Evolutionary conservation across 2,888 invertebrate species (phyloP), one percentile per base, ranked within the genome.

Genomic region (Lepas anatifera): DNA sequence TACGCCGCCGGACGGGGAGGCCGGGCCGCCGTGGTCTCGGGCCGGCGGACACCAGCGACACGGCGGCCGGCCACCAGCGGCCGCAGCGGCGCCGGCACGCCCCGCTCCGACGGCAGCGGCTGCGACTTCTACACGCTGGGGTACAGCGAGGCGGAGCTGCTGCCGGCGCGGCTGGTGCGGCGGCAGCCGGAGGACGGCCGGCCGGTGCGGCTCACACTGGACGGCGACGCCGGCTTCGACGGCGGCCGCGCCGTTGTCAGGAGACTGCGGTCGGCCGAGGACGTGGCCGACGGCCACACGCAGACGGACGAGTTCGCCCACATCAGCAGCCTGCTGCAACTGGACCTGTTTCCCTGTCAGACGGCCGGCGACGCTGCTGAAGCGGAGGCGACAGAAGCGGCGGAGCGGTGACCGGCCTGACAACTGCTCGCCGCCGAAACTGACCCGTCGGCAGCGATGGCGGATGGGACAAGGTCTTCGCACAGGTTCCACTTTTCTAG

Each of bases 311-410:
- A 58, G 58, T 58, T 58, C 58, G 58, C 58, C 16, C 58, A 58
- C 58, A 18, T 58, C 58, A 58, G 18, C 58, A 58, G 58, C 18
- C 58, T 58, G 58, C 58, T 58, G 58, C 58, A 58, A 32, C 58
- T 58, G 18, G 58, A 58, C 58, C 58, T 58, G 58, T 58, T 27
- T 32, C 58, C 58, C 25, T 58, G 58, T 13, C 3, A 58, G 32
- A 3, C 29, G 58, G 50, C 22, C 27, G 50, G n/a, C 2, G n/a
- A 8, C n/a, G 50, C 27, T 10, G 11, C n/a, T 3, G 50, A 27
- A 22, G 11, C n/a, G n/a, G n/a, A n/a, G n/a, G n/a, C n/a, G n/a
- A n/a, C n/a, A n/a, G n/a, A n/a, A n/a, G n/a, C 22, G n/a, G 27
- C 27, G 27, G 50, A 39, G 16, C 6, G 27, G 50, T 50, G 50